phyloP scores from a whole-genome alignment of 1,140 invertebrate genomes.

The Lysiphlebus fabarum region DNA sequence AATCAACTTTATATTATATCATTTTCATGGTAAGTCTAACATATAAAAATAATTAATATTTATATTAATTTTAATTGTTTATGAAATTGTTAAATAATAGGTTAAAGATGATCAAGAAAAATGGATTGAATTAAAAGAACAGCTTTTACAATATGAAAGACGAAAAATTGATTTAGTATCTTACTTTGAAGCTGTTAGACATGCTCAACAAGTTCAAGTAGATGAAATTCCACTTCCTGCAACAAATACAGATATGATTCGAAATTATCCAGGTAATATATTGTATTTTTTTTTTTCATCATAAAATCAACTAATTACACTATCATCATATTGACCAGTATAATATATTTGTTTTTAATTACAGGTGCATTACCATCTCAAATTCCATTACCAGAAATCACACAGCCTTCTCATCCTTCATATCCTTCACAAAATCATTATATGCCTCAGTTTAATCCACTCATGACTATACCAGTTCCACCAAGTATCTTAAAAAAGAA shows the following conservation, averaged over 20 bases:
- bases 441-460: slow-evolving; percentile 48
- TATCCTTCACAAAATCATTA: slow-evolving; percentile 53
- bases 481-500: slow-evolving; percentile 74
- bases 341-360: slow-evolving; percentile 42
- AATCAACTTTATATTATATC: not conserved
- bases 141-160: slow-evolving; percentile 91
- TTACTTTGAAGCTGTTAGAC: slow-evolving; percentile 91
- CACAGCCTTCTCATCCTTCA: slow-evolving; percentile 54
- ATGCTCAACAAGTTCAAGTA: slow-evolving; percentile 92
- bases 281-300: slow-evolving; percentile 12
- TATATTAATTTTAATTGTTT: not conserved
- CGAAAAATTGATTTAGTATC: slow-evolving; percentile 79
- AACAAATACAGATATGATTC: slow-evolving; percentile 42
- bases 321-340: slow-evolving; percentile 14
- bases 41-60: too few relatives aligned
- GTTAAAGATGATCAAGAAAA: slow-evolving; percentile 95
- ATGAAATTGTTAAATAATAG: slow-evolving; percentile 50
- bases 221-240: slow-evolving; percentile 94
- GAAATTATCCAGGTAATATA: slow-evolving; percentile 54
- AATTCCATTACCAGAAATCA: slow-evolving; percentile 76
- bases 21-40: too few relatives aligned
- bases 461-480: slow-evolving; percentile 55
- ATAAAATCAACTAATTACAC: not conserved
- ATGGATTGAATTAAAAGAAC: slow-evolving; percentile 84
- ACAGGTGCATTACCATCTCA: slow-evolving; percentile 65